phyloP scores from a whole-genome alignment of 37 sponge, comb jelly and placozoan species.

The Hormiphora californensis region DNA sequence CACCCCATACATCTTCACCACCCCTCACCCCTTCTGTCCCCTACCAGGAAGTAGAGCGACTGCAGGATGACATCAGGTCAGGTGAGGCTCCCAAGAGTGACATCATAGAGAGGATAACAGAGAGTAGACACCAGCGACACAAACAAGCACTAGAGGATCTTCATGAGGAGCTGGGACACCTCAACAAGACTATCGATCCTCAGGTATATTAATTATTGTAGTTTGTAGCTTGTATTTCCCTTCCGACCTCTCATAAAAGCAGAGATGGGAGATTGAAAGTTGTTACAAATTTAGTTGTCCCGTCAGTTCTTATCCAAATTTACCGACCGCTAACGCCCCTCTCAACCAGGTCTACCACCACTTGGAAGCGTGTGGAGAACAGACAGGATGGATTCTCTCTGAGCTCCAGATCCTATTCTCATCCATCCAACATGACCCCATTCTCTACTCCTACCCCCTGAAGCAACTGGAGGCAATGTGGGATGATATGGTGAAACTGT shows the following conservation, averaged over 20 bases:
- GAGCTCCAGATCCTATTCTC: constrained; percentile 14
- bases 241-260: too few relatives aligned
- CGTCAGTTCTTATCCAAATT: too few relatives aligned
- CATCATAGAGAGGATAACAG: constrained; percentile 33
- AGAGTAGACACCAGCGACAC: constrained; percentile 7
- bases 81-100: constrained; percentile 3
- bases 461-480: constrained; percentile 14
- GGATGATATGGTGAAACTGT: constrained; percentile 27
- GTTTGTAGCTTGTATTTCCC: too few relatives aligned
- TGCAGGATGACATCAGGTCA: not conserved
- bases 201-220: too few relatives aligned
- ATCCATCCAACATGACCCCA: not conserved
- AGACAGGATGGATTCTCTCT: constrained; percentile 22
- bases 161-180: constrained; percentile 27
- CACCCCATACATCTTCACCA: too few relatives aligned
- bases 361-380: not conserved
- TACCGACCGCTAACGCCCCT: too few relatives aligned
- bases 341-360: not conserved
- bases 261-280: too few relatives aligned
- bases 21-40: not conserved
- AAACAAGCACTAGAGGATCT: constrained; percentile 11
- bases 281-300: too few relatives aligned
- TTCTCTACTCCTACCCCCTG: constrained; percentile 44
- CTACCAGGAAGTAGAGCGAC: constrained; percentile 5
- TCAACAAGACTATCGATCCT: constrained; percentile 11